A percentile compares a stretch with the other conserved stretches of the same genome.
Evolutionary conservation across 2,888 invertebrate species (phyloP).

Genomic region (Tenthredo mesomela): DNA sequence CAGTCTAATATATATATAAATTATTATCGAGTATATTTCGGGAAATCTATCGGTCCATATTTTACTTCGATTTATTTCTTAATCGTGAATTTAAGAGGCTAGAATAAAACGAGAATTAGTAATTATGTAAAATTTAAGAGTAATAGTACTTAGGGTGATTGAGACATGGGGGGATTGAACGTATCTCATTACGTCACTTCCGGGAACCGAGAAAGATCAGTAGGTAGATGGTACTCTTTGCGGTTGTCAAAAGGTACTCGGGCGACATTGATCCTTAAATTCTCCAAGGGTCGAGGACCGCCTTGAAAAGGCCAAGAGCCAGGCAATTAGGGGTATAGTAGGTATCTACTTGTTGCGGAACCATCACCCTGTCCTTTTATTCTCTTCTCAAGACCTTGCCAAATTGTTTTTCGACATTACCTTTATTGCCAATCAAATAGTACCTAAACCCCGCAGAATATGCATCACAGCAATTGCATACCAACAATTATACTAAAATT

Average conservation of each 20-base stretch:
- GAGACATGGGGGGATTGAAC: background rate
- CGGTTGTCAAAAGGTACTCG: constrained; percentile 49
- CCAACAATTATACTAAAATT: background rate
- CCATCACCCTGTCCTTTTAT: background rate
- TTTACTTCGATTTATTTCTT: background rate
- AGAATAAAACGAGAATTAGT: background rate
- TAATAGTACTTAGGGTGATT: background rate
- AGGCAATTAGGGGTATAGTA: constrained; percentile 27
- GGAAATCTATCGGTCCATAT: background rate
- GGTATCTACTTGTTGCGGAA: constrained; percentile 40
- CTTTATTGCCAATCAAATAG: background rate
- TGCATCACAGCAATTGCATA: background rate
- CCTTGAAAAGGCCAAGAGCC: constrained; percentile 47
- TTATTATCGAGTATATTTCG: background rate
- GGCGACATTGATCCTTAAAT: constrained; percentile 45
- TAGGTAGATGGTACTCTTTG: constrained; percentile 33
- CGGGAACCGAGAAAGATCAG: constrained; percentile 33
- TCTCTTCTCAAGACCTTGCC: constrained; percentile 15
- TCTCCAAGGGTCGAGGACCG: constrained; percentile 45
- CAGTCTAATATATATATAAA: too few relatives aligned
- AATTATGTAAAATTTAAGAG: background rate
- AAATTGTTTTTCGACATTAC: constrained; percentile 11
- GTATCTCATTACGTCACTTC: constrained; percentile 2
- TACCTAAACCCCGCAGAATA: background rate
- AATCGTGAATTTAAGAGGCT: background rate